A percentile compares a stretch with the other conserved stretches of the same genome.
phyloP scores from a whole-genome alignment of 2,113 vertebrate species.

The Puma concolor region DNA sequence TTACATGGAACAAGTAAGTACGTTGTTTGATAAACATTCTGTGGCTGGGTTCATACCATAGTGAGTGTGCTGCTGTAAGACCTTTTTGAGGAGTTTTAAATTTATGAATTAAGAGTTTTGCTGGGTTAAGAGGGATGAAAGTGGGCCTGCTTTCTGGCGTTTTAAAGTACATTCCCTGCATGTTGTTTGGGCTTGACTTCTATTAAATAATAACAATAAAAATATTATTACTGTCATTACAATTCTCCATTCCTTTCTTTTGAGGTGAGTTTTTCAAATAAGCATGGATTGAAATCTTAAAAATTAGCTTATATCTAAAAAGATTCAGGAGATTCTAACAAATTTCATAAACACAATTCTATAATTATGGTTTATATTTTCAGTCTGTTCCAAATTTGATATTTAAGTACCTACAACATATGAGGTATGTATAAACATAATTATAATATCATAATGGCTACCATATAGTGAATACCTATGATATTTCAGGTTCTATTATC shows the following conservation, averaged over 20 bases:
- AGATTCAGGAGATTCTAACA: not conserved
- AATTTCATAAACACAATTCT: not conserved
- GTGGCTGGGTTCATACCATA: not conserved
- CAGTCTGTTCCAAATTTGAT: not conserved
- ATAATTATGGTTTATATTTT: not conserved
- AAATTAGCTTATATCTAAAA: not conserved
- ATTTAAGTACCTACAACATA: not conserved
- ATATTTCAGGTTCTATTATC: not conserved
- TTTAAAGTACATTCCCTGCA: not conserved
- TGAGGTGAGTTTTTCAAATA: not conserved
- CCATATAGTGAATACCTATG: not conserved
- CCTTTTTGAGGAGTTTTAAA: not conserved
- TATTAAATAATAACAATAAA: not conserved
- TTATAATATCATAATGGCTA: not conserved
- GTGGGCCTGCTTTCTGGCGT: not conserved
- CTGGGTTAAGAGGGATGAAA: not conserved
- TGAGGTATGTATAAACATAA: not conserved
- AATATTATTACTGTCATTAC: not conserved
- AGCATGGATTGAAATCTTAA: not conserved
- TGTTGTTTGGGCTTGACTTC: not conserved
- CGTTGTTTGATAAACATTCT: not conserved
- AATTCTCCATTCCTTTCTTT: not conserved
- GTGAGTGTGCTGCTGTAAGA: not conserved
- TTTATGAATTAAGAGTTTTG: not conserved
- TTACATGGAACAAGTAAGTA: conserved; percentile 94